These are phyloP conservation scores for Sinocyclocheilus anophthalmus DNA, from an alignment of 2,113 vertebrate species.

Conservation along the genomic window DNA sequence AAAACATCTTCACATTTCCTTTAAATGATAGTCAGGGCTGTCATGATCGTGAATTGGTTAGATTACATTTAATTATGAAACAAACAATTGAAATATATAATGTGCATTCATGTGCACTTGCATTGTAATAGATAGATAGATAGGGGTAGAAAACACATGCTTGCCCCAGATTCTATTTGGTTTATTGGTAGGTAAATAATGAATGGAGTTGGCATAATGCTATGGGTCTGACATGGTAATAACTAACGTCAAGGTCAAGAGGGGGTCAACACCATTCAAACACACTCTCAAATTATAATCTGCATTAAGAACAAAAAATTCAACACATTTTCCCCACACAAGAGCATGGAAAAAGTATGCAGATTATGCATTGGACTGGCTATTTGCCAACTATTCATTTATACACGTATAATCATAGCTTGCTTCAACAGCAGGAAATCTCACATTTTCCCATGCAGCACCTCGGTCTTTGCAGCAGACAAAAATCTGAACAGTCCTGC, in stretches of 20 bases:
- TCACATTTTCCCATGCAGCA: background rate
- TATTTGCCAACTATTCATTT: background rate
- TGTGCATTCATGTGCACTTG: background rate
- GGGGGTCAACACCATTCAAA: background rate
- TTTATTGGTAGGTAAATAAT: conserved; percentile 39
- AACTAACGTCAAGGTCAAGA: background rate
- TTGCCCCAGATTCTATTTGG: background rate
- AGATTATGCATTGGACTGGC: background rate
- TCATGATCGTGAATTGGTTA: background rate
- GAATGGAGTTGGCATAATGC: background rate
- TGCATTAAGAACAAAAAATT: background rate
- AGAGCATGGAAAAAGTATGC: background rate
- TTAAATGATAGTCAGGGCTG: conserved; percentile 25
- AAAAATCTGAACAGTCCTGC: too few species aligned
- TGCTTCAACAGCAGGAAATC: conserved; percentile 40
- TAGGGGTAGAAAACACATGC: background rate
- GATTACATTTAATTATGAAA: background rate
- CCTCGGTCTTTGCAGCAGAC: background rate
- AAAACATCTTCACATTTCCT: background rate
- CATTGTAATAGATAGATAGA: background rate
- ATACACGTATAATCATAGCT: conserved; percentile 26
- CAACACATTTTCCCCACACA: background rate
- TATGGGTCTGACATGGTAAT: background rate
- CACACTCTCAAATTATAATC: background rate
- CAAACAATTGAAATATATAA: background rate